These are phyloP conservation scores for Tetranychus cinnabarinus DNA, from an alignment of 1,140 invertebrate species.

Conservation along the genomic window DNA sequence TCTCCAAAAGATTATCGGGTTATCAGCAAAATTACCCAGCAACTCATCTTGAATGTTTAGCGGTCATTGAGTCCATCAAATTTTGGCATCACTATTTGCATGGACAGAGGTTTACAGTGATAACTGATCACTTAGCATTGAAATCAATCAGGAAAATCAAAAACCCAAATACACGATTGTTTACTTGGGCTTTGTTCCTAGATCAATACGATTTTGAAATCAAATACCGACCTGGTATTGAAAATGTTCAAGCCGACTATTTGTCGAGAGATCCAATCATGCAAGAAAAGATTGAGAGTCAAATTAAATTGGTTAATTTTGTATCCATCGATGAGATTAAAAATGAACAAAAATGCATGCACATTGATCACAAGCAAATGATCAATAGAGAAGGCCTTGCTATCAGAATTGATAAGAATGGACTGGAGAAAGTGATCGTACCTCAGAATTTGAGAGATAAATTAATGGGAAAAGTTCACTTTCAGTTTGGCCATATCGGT, in stretches of 20 bases:
- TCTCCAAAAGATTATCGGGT: not conserved
- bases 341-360: not conserved
- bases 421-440: not conserved
- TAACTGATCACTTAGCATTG: constrained; percentile 27
- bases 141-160: constrained; percentile 2
- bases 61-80: constrained; percentile 24
- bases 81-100: constrained; percentile 28
- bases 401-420: not conserved
- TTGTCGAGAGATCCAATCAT: constrained; percentile 2
- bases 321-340: not conserved
- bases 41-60: constrained; percentile 28
- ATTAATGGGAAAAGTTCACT: constrained; percentile 2
- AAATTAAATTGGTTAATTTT: not conserved
- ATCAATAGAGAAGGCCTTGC: not conserved
- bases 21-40: constrained; percentile 21
- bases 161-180: constrained; percentile 2
- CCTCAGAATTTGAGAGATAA: not conserved
- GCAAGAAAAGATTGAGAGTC: not conserved
- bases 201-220: constrained; percentile 6
- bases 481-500: constrained; percentile 5
- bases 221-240: not conserved
- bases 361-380: not conserved
- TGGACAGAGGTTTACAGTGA: constrained; percentile 20
- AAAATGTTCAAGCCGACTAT: constrained; percentile 6
- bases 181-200: constrained; percentile 5